phyloP scores from a whole-genome alignment of 2,113 vertebrate species.

The pig (Sus scrofa) region DNA sequence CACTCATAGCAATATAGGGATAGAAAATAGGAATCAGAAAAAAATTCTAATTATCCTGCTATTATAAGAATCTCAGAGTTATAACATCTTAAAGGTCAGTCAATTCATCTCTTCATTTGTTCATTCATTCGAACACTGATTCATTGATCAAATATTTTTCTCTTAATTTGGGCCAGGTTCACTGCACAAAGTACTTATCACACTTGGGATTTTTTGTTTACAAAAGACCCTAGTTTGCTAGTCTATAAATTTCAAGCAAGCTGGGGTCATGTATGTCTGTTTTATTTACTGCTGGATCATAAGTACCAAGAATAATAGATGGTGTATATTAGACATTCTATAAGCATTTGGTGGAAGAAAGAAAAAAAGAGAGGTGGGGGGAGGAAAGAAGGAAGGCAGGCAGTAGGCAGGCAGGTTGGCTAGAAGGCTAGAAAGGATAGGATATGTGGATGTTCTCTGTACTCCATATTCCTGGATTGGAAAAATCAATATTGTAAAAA shows the following conservation, averaged over 20 bases:
- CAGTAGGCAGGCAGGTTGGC: not conserved
- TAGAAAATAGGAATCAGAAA: constrained; percentile 44
- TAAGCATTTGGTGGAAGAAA: not conserved
- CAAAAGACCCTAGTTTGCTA: not conserved
- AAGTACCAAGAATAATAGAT: not conserved
- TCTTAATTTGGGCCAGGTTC: constrained; percentile 64
- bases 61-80: constrained; percentile 49
- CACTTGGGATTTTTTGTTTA: not conserved
- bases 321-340: not conserved
- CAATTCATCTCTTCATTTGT: constrained; percentile 52
- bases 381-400: not conserved
- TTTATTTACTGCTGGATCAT: not conserved
- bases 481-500: too few species aligned
- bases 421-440: not conserved
- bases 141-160: constrained; percentile 68
- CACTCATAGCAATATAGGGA: constrained; percentile 33
- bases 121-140: constrained; percentile 58
- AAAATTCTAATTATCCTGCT: constrained; percentile 53
- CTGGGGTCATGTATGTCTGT: not conserved
- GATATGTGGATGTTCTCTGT: not conserved
- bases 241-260: not conserved
- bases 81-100: constrained; percentile 58
- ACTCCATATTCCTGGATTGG: too few species aligned
- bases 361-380: not conserved
- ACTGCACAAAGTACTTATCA: constrained; percentile 46